Evolutionary conservation across 2,113 vertebrate species (phyloP).

Genomic region (Peromyscus californicus): DNA sequence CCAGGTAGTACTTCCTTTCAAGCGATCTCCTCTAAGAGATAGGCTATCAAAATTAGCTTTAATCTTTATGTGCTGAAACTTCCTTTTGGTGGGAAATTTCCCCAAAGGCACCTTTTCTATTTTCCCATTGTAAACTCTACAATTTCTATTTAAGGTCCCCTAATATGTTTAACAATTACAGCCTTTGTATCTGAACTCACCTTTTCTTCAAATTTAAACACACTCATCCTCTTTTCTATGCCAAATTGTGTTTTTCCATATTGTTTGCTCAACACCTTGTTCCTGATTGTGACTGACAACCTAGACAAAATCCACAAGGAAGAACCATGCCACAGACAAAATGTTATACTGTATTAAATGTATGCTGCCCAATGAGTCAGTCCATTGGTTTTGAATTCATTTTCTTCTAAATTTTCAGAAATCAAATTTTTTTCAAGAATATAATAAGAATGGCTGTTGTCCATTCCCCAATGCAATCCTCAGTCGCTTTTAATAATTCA

Average conservation of each 20-base stretch:
- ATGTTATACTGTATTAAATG: neutral
- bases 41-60: neutral
- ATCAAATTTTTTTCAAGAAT: neutral
- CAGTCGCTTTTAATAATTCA: neutral
- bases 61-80: neutral
- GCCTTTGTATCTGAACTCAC: neutral
- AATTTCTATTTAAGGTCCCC: neutral
- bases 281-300: neutral
- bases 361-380: neutral
- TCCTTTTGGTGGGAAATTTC: neutral
- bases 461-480: neutral
- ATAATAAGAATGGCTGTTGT: neutral
- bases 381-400: neutral
- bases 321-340: neutral
- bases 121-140: neutral
- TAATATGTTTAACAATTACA: neutral
- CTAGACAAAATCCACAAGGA: neutral
- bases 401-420: neutral
- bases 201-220: neutral
- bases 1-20: neutral
- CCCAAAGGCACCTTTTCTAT: neutral
- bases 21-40: neutral
- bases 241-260: neutral
- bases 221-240: neutral
- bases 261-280: neutral